A percentile compares a stretch with the other conserved stretches of the same genome.
Conservation (phyloP, 2,797 vertebrate species). For the Hydrocynus forskahlii region DNA sequence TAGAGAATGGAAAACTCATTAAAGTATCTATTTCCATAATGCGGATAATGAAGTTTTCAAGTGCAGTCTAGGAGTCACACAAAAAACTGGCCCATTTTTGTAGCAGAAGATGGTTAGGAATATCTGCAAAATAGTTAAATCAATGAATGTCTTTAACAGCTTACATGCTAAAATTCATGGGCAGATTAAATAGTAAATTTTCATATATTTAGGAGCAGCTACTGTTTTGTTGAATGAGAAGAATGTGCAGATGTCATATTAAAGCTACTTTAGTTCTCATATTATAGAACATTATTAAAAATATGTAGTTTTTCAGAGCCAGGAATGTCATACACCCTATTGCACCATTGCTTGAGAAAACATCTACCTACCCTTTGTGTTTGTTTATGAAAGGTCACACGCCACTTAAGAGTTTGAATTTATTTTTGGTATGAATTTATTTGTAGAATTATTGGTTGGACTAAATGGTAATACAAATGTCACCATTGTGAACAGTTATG, state of each 20-base stretch:
- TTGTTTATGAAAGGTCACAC: constrained; percentile 35
- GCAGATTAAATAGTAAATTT: constrained; percentile 24
- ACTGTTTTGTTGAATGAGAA: constrained; percentile 36
- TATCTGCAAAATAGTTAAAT: constrained; percentile 42
- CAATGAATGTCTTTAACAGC: constrained; percentile 38
- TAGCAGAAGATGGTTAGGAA: constrained; percentile 32
- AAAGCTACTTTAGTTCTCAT: constrained; percentile 21
- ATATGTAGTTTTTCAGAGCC: background rate
- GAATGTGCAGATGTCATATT: constrained; percentile 36
- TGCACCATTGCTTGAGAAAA: constrained; percentile 13
- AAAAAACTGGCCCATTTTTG: background rate
- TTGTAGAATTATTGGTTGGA: constrained; percentile 39
- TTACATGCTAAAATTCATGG: constrained; percentile 37
- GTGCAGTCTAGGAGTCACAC: constrained; percentile 24
- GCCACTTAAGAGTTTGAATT: constrained; percentile 23
- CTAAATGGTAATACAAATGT: constrained; percentile 50
- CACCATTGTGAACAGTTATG: constrained; percentile 49
- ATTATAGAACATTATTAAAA: constrained; percentile 10
- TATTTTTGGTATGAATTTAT: constrained; percentile 40
- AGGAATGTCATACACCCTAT: background rate
- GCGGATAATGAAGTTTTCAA: constrained; percentile 13
- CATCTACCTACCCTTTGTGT: constrained; percentile 36
- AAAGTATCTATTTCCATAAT: constrained; percentile 42
- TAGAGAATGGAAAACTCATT: constrained; percentile 29
- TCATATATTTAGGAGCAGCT: constrained; percentile 34